These are phyloP conservation scores for Epizoanthus illoricatus DNA, from an alignment of 92 coral and sea anemone genomes.

Conservation along the genomic window DNA sequence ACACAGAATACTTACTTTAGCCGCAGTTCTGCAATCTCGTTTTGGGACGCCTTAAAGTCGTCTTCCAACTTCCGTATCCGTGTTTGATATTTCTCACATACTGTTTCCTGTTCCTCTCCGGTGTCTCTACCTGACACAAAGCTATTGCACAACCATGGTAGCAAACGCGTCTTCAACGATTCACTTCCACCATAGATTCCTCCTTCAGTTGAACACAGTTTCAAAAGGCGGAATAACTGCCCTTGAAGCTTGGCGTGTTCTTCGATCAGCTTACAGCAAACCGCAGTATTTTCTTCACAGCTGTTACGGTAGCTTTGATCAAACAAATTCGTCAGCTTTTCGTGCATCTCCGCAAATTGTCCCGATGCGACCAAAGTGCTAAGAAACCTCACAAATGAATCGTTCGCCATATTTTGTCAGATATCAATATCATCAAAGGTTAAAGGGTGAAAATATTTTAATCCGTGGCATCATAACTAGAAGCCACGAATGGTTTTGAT, in stretches of 20 bases:
- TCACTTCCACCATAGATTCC: conserved; percentile 70
- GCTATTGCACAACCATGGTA: conserved; percentile 75
- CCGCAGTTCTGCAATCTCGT: conserved; percentile 62
- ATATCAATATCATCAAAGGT: conserved; percentile 7
- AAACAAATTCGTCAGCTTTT: conserved; percentile 56
- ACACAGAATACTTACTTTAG: conserved; percentile 53
- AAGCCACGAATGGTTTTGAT: not conserved
- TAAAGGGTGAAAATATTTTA: conserved; percentile 19
- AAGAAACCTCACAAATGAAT: conserved; percentile 69
- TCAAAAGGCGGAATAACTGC: conserved; percentile 75
- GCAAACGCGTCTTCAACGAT: conserved; percentile 63
- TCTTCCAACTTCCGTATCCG: conserved; percentile 63
- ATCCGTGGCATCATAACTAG: not conserved
- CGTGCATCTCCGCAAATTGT: conserved; percentile 61
- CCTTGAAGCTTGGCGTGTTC: conserved; percentile 72
- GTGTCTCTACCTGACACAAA: conserved; percentile 34
- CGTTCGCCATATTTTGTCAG: conserved; percentile 22
- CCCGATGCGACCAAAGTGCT: conserved; percentile 66
- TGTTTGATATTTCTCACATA: conserved; percentile 62
- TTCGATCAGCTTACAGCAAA: conserved; percentile 76
- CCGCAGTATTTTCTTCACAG: conserved; percentile 72
- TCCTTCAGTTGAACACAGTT: conserved; percentile 75
- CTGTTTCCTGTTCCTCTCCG: conserved; percentile 45
- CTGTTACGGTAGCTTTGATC: conserved; percentile 76
- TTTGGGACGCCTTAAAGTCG: conserved; percentile 62